phyloP scores from a whole-genome alignment of 1,140 invertebrate species.

The Pseudobourletiella spinata region DNA sequence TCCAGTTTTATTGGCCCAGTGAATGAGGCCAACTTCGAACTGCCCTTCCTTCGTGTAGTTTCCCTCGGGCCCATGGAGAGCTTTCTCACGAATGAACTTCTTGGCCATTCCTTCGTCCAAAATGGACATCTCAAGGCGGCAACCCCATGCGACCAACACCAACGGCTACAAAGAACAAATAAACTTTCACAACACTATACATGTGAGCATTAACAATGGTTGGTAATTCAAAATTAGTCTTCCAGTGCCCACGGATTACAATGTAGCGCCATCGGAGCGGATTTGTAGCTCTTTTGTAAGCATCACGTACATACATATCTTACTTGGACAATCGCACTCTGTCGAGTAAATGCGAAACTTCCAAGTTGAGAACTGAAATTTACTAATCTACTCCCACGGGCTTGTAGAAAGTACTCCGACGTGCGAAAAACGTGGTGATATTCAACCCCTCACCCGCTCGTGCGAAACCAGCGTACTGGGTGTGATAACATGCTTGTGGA shows the following conservation, averaged over 20 bases:
- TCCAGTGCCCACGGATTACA: not conserved
- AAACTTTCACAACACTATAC: not conserved
- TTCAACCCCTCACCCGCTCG: slow-evolving; percentile 49
- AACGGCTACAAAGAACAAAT: slow-evolving; percentile 53
- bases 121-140: slow-evolving; percentile 59
- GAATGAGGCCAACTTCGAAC: slow-evolving; percentile 49
- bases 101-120: slow-evolving; percentile 50
- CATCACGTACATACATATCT: not conserved
- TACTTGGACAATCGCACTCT: not conserved
- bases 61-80: slow-evolving; percentile 56
- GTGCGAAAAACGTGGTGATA: not conserved
- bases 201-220: not conserved
- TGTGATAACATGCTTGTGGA: slow-evolving; percentile 71
- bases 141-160: slow-evolving; percentile 67
- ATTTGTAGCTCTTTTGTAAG: not conserved
- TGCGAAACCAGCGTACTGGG: slow-evolving; percentile 54
- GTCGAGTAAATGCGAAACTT: not conserved
- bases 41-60: slow-evolving; percentile 50
- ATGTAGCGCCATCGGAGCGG: not conserved
- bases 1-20: slow-evolving; percentile 43
- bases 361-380: too few species aligned
- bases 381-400: too few species aligned
- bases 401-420: too few species aligned
- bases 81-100: slow-evolving; percentile 57
- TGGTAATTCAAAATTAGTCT: too few species aligned